phyloP scores from a whole-genome alignment of 2,797 vertebrate species.

The Hyperoplus lanceolatus region DNA sequence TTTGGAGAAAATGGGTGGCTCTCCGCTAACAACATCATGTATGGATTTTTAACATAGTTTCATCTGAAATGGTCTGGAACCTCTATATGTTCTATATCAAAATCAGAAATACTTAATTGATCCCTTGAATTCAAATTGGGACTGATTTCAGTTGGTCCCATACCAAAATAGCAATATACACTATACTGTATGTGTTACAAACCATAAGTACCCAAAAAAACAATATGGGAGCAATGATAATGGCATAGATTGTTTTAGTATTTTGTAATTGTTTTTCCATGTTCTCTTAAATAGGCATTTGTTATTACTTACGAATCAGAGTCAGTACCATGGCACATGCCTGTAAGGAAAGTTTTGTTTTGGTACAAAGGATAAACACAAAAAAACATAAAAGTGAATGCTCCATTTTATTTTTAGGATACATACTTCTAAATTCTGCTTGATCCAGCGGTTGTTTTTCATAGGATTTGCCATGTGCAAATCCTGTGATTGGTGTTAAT shows the following conservation, averaged over 20 bases:
- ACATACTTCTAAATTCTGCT: not conserved
- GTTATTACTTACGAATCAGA: not conserved
- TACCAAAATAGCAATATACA: no score
- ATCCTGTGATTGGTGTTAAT: not conserved
- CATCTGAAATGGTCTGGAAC: not conserved
- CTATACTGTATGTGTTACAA: no score
- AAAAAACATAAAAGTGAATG: no score
- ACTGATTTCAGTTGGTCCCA: no score
- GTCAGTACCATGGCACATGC: not conserved
- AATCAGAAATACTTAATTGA: no score
- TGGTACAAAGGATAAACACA: not conserved
- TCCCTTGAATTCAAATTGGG: no score
- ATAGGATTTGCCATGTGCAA: not conserved
- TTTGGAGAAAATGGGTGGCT: conserved; percentile 16
- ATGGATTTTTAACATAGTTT: conserved; percentile 17
- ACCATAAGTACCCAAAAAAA: no score
- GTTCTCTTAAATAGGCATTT: not conserved
- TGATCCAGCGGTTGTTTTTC: not conserved
- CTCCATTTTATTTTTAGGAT: conserved; percentile 7
- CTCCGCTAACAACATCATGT: conserved; percentile 2
- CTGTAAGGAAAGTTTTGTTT: not conserved
- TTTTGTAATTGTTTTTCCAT: not conserved
- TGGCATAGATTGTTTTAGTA: no score
- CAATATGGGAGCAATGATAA: no score
- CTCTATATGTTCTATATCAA: not conserved